phyloP scores from a whole-genome alignment of 2,113 vertebrate species.

The Riparia riparia region DNA sequence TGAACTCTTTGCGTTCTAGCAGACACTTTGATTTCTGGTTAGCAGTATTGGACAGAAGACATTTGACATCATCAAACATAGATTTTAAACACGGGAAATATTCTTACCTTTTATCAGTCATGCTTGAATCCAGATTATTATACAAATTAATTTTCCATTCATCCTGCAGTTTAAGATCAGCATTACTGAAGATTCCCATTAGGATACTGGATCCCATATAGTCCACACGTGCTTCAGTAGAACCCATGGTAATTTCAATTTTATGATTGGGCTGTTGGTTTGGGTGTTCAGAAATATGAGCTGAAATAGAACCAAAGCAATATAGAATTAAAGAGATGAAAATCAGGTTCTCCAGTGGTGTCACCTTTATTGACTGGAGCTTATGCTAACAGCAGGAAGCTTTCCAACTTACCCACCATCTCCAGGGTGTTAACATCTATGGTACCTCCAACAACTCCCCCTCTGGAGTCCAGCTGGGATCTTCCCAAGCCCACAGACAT shows the following conservation, averaged over 20 bases:
- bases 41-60: neutral
- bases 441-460: constrained; percentile 97
- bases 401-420: constrained; percentile 94
- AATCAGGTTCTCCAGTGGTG: neutral
- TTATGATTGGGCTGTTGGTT: constrained; percentile 97
- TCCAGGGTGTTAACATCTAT: constrained; percentile 98
- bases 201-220: constrained; percentile 99
- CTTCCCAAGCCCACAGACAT: constrained; percentile 97
- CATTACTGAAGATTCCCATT: constrained; percentile 99
- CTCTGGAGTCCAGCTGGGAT: constrained; percentile 96
- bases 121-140: constrained; percentile 85
- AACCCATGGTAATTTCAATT: constrained; percentile 98
- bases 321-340: neutral
- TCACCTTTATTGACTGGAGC: neutral
- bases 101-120: constrained; percentile 93
- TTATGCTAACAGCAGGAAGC: neutral
- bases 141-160: constrained; percentile 98
- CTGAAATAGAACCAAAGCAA: constrained; percentile 72
- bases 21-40: neutral
- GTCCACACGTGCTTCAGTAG: constrained; percentile 97
- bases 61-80: neutral
- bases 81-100: neutral
- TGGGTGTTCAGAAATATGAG: constrained; percentile 97
- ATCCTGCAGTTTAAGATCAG: constrained; percentile 94
- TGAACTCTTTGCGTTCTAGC: neutral